A percentile compares a stretch with the other conserved stretches of the same genome.
These are phyloP conservation scores for Styela plicata DNA, from an alignment of 23 tunicate species.

Conservation along the genomic window DNA sequence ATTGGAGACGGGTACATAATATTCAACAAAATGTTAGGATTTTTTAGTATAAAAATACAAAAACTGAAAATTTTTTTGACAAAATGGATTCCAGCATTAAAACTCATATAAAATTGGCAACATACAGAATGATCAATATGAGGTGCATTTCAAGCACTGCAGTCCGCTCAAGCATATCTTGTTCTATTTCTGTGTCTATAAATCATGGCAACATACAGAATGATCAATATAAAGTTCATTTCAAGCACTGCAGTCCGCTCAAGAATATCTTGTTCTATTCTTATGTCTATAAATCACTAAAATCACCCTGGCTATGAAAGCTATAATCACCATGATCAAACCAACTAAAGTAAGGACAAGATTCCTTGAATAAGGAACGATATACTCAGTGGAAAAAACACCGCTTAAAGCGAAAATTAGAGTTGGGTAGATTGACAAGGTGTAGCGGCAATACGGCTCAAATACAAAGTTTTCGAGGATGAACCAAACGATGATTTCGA, in stretches of 20 bases:
- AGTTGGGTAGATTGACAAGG: slow-evolving; percentile 64
- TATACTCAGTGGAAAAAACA: slow-evolving; percentile 34
- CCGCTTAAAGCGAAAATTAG: slow-evolving; percentile 53
- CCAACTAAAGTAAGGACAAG: background rate
- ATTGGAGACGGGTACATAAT: too few species aligned
- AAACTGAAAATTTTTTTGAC: too few species aligned
- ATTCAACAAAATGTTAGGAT: too few species aligned
- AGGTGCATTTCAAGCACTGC: background rate
- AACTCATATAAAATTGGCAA: too few species aligned
- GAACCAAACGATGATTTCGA: slow-evolving; percentile 49
- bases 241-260: background rate
- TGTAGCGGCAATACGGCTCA: slow-evolving; percentile 63
- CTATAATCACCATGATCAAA: background rate
- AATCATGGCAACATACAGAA: too few species aligned
- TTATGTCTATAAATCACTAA: slow-evolving; percentile 9
- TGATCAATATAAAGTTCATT: too few species aligned
- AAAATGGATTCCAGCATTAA: too few species aligned
- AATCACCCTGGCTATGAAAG: slow-evolving; percentile 1
- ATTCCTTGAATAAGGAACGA: background rate
- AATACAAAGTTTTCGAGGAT: slow-evolving; percentile 66
- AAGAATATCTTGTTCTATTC: background rate
- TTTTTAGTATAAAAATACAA: too few species aligned
- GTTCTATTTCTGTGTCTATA: background rate
- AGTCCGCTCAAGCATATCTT: background rate
- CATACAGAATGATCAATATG: too few species aligned